Evolutionary conservation across 92 coral and sea anemone genomes (phyloP), one percentile per base, ranked within the genome.

Genomic region (Anthopleura xanthogrammica): DNA sequence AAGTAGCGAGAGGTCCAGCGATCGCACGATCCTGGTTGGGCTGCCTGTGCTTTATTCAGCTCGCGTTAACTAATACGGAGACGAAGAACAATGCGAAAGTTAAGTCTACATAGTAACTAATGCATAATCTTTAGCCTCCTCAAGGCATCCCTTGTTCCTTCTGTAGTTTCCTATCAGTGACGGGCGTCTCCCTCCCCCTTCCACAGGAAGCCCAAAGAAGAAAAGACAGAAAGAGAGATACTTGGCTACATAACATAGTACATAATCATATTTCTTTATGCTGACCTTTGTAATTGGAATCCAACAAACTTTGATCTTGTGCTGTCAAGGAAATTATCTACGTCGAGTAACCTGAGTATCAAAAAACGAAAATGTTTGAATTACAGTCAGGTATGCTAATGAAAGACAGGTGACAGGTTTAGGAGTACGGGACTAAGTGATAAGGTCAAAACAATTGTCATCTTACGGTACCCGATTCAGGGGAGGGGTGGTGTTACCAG

Each of bases 261-360:
- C 3, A 62, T n/a, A 62, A 0, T 54, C 14, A 54, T 54, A 7
- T 11, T 11, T 11, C 58, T 54, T 54, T 54, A 46, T 54, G 2
- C 88, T 80, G 48, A 93, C 97, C 97, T 90, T 62, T 94, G 89
- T 46, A 96, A 85, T 77, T 96, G 99, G 87, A 90, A 96, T 75
- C 99, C 99, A 71, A 96, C 98, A 79, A 96, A 96, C 86, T 96
- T 96, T 82, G 92, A 88, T 39, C 99, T 89, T 24, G 98, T 92
- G 66, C 88, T 90, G 86, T 96, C 99, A 54, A 96, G 87, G 80
- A 94, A 96, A 39, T 90, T 79, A 58, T 96, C 99, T 55, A 96
- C 88, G 72, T 96, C 99, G 78, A 92, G 92, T 82, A 92, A 90
- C 72, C 99, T 93, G 85, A 23, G 29, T 8, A 62, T 7, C 46